Percentiles rank a stretch among this genome's conserved stretches.
Evolutionary conservation across 2,888 invertebrate genomes (phyloP).

Genomic region (Cantharis rustica): DNA sequence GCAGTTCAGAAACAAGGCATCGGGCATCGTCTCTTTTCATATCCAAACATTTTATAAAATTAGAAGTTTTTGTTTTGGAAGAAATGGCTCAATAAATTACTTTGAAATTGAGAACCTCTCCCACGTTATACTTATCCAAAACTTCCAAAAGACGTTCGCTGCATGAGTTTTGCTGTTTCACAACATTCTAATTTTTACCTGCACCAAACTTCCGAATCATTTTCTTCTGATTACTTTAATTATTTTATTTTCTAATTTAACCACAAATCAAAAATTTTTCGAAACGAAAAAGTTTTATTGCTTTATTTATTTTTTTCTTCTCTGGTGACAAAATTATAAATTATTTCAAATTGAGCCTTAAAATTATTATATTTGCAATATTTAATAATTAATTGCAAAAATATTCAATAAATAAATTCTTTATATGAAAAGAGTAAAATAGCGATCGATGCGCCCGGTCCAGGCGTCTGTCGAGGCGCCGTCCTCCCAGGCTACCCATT

Average conservation of each 20-base stretch:
- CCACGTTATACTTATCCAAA: not conserved
- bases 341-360: not conserved
- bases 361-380: not conserved
- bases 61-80: not conserved
- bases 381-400: not conserved
- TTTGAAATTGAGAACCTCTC: too few species aligned
- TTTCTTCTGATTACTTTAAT: too few species aligned
- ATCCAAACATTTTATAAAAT: not conserved
- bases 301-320: not conserved
- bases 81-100: not conserved
- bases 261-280: not conserved
- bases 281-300: not conserved
- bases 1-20: not conserved
- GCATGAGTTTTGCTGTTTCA: not conserved
- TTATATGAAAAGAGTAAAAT: constrained; percentile 16
- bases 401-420: constrained; percentile 1
- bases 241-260: too few species aligned
- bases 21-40: not conserved
- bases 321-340: not conserved
- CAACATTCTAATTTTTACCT: not conserved
- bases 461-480: constrained; percentile 52
- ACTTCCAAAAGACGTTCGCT: too few species aligned
- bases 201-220: not conserved
- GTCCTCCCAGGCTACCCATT: constrained; percentile 49
- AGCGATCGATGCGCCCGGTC: constrained; percentile 52